phyloP scores from a whole-genome alignment of 2,888 invertebrate species.

The Platypus cylindrus region DNA sequence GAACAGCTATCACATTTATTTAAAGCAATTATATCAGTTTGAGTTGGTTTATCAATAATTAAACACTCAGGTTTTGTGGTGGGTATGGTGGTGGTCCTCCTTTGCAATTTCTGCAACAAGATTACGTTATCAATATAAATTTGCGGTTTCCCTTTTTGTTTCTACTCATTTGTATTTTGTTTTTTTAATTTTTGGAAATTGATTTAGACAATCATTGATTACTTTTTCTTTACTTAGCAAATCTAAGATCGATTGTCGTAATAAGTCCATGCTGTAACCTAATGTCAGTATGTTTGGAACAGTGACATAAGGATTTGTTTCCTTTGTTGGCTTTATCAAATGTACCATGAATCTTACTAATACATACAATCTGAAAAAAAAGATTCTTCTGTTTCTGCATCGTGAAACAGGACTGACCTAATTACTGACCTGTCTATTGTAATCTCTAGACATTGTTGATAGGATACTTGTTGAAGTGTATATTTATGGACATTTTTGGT shows the following conservation, averaged over 20 bases:
- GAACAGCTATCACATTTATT: constrained; percentile 20
- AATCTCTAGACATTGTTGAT: constrained; percentile 15
- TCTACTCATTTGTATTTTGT: not conserved
- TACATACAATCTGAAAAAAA: constrained; percentile 16
- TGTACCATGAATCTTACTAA: constrained; percentile 13
- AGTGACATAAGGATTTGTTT: no score
- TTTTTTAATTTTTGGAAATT: not conserved
- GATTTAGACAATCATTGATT: no score
- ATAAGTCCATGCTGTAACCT: constrained; percentile 14
- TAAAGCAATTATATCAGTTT: constrained; percentile 17
- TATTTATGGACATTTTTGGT: constrained; percentile 11
- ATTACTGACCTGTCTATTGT: constrained; percentile 16
- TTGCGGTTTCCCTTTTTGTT: no score
- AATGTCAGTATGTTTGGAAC: constrained; percentile 14
- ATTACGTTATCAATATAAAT: no score
- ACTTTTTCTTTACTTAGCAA: no score
- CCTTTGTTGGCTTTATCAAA: no score
- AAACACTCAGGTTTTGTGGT: no score
- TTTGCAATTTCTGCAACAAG: no score
- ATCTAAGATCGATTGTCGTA: no score
- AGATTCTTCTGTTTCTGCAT: not conserved
- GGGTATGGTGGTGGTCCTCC: constrained; percentile 3
- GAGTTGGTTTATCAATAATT: constrained; percentile 7
- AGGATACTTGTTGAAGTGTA: constrained; percentile 8
- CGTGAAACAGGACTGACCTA: not conserved